phyloP scores from a whole-genome alignment of 2,888 invertebrate genomes.

The Keiferia lycopersicella region DNA sequence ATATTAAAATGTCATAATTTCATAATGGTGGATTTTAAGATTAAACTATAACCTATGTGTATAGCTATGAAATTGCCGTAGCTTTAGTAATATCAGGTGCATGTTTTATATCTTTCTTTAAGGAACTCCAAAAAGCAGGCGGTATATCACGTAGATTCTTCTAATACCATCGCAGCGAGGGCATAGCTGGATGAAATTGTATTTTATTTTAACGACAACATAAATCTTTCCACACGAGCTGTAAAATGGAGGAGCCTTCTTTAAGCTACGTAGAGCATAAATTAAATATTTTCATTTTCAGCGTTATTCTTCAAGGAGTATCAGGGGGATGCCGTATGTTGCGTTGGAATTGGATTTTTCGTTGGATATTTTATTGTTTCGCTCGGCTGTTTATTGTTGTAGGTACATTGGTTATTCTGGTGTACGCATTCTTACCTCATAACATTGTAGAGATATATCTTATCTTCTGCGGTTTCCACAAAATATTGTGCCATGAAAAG shows the following conservation, averaged over 20 bases:
- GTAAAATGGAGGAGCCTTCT: conserved; percentile 64
- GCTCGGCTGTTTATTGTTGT: neutral
- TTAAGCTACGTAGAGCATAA: conserved; percentile 57
- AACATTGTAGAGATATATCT: no score
- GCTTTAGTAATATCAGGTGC: no score
- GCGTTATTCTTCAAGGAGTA: conserved; percentile 40
- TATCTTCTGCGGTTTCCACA: no score
- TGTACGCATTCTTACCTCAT: no score
- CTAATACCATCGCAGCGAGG: conserved; percentile 60
- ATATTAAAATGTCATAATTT: no score
- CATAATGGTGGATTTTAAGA: no score
- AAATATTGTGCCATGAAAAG: no score
- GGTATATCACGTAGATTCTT: conserved; percentile 64
- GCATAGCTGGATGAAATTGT: conserved; percentile 67
- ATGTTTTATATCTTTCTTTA: neutral
- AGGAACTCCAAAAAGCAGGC: neutral
- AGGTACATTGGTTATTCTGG: neutral
- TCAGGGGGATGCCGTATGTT: neutral
- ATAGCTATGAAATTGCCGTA: no score
- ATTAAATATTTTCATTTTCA: conserved; percentile 60
- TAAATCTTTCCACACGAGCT: conserved; percentile 66
- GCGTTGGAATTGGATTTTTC: conserved; percentile 2
- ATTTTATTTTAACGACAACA: conserved; percentile 72
- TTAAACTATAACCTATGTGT: no score
- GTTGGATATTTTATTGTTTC: neutral